phyloP scores from a whole-genome alignment of 2,797 vertebrate species.

The Myripristis murdjan region DNA sequence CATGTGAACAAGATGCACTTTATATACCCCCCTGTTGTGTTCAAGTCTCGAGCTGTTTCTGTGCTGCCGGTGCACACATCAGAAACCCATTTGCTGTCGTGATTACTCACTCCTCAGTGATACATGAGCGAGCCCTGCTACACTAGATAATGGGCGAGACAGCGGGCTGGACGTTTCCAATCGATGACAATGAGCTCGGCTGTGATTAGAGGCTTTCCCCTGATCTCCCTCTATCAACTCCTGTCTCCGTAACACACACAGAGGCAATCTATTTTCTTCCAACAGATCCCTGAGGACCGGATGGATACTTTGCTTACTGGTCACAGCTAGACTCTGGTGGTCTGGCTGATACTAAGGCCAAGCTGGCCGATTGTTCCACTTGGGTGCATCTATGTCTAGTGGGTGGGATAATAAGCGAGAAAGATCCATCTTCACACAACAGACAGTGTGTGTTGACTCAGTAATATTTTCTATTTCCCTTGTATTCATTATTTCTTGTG shows the following conservation, averaged over 20 bases:
- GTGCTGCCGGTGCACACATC: conserved; percentile 48
- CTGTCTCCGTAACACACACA: neutral
- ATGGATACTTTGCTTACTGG: too few species aligned
- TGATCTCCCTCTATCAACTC: neutral
- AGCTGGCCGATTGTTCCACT: conserved; percentile 1
- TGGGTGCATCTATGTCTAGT: conserved; percentile 15
- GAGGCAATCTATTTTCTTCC: neutral
- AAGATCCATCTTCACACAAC: conserved; percentile 5
- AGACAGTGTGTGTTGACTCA: conserved; percentile 27
- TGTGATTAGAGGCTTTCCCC: conserved; percentile 18
- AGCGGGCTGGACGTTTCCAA: conserved; percentile 14
- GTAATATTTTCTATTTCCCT: conserved; percentile 41
- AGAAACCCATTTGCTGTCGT: conserved; percentile 58
- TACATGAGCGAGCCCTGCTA: conserved; percentile 1
- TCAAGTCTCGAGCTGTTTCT: conserved; percentile 30
- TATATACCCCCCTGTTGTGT: conserved; percentile 32
- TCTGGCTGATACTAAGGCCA: too few species aligned
- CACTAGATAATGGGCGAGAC: conserved; percentile 10
- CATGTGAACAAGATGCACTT: conserved; percentile 28
- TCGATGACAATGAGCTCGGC: conserved; percentile 14
- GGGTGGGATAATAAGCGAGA: conserved; percentile 39
- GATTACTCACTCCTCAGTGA: conserved; percentile 48
- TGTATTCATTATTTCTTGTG: conserved; percentile 29
- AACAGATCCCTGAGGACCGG: too few species aligned
- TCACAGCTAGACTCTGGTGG: neutral